A percentile compares a stretch with the other conserved stretches of the same genome.
phyloP scores from a whole-genome alignment of 2,797 vertebrate species.

The Telmatherina bonti region DNA sequence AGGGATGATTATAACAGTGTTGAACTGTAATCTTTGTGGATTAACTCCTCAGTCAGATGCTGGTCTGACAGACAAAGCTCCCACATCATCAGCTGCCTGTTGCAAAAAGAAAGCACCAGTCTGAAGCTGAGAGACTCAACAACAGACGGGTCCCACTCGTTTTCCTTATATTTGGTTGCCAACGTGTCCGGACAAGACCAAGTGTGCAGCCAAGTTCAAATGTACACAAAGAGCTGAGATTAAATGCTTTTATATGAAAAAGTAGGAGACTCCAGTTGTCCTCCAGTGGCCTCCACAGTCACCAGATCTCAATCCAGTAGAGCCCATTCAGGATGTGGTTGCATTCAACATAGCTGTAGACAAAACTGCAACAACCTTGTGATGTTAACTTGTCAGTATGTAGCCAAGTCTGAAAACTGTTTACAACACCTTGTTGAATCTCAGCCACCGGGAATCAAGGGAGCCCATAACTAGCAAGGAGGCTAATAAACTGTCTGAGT shows the following conservation, averaged over 20 bases:
- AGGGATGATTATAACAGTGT: conserved; percentile 39
- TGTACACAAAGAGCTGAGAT: not conserved
- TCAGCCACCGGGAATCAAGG: too few relatives aligned
- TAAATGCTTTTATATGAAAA: not conserved
- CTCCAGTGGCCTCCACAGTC: too few relatives aligned
- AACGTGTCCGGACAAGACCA: conserved; percentile 38
- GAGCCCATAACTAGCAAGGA: too few relatives aligned
- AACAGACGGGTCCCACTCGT: conserved; percentile 63
- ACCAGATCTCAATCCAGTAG: too few relatives aligned
- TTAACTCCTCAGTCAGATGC: conserved; percentile 64
- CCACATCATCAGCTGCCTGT: conserved; percentile 66
- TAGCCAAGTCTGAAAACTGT: too few relatives aligned
- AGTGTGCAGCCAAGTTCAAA: not conserved
- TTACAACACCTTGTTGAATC: too few relatives aligned
- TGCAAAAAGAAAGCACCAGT: conserved; percentile 65
- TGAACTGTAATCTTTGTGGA: conserved; percentile 72
- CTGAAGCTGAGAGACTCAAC: conserved; percentile 52
- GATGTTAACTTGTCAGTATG: too few relatives aligned
- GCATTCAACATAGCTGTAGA: too few relatives aligned
- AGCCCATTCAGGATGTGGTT: too few relatives aligned
- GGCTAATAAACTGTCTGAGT: too few relatives aligned
- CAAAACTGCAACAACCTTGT: too few relatives aligned
- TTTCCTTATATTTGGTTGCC: conserved; percentile 41
- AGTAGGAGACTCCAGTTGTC: not conserved
- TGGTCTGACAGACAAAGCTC: conserved; percentile 61